Conservation (phyloP, 2,888 invertebrate species). For the Teinopalpus imperialis region DNA sequence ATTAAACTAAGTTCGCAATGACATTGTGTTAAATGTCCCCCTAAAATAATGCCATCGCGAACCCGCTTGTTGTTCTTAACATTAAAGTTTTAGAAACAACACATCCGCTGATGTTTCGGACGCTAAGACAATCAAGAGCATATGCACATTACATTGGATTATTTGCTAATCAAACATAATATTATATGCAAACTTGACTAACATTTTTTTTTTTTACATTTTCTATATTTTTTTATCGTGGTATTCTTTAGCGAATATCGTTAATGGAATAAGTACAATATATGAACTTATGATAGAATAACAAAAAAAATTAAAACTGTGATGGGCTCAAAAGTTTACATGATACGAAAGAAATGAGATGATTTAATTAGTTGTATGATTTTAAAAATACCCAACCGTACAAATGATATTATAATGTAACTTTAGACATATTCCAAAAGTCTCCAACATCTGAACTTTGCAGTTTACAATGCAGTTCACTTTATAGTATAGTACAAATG, state of each 20-base stretch:
- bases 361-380: conserved; percentile 55
- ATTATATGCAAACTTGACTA: conserved; percentile 72
- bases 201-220: conserved; percentile 61
- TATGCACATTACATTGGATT: conserved; percentile 76
- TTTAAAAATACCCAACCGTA: conserved; percentile 66
- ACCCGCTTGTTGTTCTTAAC: conserved; percentile 44
- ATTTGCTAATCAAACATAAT: conserved; percentile 73
- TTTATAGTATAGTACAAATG: conserved; percentile 33
- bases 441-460: conserved; percentile 44
- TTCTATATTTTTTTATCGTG: conserved; percentile 50
- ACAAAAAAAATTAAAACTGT: conserved; percentile 47
- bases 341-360: conserved; percentile 56
- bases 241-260: conserved; percentile 75
- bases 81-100: conserved; percentile 47
- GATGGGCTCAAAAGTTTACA: conserved; percentile 47
- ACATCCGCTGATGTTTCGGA: conserved; percentile 59
- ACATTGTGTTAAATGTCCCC: conserved; percentile 44
- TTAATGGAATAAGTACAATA: conserved; percentile 80
- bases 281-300: conserved; percentile 67
- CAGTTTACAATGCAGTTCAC: conserved; percentile 30
- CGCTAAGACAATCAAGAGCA: conserved; percentile 57
- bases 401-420: conserved; percentile 46
- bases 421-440: conserved; percentile 43
- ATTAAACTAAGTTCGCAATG: conserved; percentile 45
- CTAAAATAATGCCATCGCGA: conserved; percentile 39